Percentiles rank a stretch among this genome's conserved stretches.
Conservation (phyloP, 2,888 invertebrate genomes). For the Eristalinus aeneus region DNA sequence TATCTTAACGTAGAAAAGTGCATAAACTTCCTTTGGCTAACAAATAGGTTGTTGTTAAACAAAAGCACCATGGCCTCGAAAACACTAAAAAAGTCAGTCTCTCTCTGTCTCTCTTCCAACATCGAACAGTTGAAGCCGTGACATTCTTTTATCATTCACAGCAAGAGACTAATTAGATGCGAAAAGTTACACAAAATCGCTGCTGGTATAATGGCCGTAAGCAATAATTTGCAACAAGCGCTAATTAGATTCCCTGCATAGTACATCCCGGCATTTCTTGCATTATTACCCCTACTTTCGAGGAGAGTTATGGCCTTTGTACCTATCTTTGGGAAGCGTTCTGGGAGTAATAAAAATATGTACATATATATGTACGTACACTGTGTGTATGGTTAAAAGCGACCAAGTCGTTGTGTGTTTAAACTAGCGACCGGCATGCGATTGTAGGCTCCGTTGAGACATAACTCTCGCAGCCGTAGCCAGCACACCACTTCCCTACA, state of each 20-base stretch:
- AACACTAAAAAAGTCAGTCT: not conserved
- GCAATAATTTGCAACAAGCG: slow-evolving; percentile 57
- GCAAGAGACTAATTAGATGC: slow-evolving; percentile 49
- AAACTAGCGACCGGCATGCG: slow-evolving; percentile 40
- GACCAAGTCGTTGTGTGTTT: slow-evolving; percentile 25
- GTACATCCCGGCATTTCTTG: slow-evolving; percentile 18
- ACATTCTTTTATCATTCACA: slow-evolving; percentile 39
- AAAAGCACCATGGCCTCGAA: not conserved
- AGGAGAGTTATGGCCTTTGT: slow-evolving; percentile 30
- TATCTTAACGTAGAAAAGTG: no score
- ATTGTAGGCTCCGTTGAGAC: slow-evolving; percentile 27
- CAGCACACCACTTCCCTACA: slow-evolving; percentile 10
- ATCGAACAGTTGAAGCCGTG: not conserved
- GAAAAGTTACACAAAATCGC: slow-evolving; percentile 24
- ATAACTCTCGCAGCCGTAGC: slow-evolving; percentile 49
- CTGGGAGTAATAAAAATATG: slow-evolving; percentile 45
- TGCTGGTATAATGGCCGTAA: slow-evolving; percentile 32
- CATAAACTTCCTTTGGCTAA: not conserved
- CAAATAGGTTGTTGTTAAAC: not conserved
- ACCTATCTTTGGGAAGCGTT: slow-evolving; percentile 44
- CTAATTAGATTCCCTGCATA: slow-evolving; percentile 54
- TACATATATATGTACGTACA: slow-evolving; percentile 32
- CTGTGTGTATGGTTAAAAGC: slow-evolving; percentile 19
- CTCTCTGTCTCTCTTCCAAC: not conserved
- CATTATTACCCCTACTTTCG: slow-evolving; percentile 5